Conservation (phyloP, 2,797 vertebrate genomes). For the Melopsittacus undulatus region DNA sequence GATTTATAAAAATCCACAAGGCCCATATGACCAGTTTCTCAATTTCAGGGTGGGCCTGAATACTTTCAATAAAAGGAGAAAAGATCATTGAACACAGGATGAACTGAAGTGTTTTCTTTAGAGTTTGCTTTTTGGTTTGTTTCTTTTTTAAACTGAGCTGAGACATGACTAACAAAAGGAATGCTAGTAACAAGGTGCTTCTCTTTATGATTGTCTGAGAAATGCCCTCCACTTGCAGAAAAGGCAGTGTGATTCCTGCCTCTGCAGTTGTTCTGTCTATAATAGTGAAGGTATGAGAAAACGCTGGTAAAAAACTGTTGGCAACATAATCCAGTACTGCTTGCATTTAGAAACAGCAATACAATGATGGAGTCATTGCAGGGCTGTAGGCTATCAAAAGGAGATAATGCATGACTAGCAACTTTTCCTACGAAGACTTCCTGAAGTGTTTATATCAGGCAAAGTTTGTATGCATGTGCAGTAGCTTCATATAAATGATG, state of each 20-base stretch:
- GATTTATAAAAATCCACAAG: background rate
- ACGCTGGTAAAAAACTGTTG: background rate
- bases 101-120: background rate
- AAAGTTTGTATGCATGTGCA: constrained; percentile 21
- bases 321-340: background rate
- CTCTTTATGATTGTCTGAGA: background rate
- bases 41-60: background rate
- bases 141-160: background rate
- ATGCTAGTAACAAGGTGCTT: background rate
- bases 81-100: background rate
- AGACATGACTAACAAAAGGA: background rate
- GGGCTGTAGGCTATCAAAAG: background rate
- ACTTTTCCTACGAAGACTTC: constrained; percentile 31
- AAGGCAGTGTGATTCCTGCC: background rate
- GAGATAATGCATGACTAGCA: constrained; percentile 6
- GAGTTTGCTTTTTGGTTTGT: background rate
- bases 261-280: background rate
- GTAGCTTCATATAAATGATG: constrained; percentile 52
- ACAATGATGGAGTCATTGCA: background rate
- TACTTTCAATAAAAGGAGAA: background rate
- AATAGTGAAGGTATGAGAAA: background rate
- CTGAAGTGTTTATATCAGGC: constrained; percentile 42
- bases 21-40: background rate
- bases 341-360: background rate
- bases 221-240: background rate